phyloP scores from a whole-genome alignment of 2,888 invertebrate species.

The Ectropis crepuscularia region DNA sequence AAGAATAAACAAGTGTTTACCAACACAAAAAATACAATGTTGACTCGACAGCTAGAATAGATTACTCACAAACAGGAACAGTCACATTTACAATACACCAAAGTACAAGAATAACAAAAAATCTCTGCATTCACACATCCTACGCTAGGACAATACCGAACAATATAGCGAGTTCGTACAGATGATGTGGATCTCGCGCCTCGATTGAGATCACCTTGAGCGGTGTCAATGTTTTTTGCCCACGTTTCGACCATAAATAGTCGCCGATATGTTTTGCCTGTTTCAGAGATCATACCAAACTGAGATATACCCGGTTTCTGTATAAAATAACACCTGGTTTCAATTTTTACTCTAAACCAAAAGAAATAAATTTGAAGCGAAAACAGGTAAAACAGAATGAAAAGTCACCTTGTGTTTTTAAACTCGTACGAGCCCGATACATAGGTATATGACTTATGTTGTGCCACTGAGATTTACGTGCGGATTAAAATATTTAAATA shows the following conservation, averaged over 20 bases:
- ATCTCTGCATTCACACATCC: conserved; percentile 34
- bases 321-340: conserved; percentile 8
- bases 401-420: conserved; percentile 17
- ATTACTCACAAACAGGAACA: no score
- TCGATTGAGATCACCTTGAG: conserved; percentile 65
- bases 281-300: conserved; percentile 25
- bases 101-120: not conserved
- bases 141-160: conserved; percentile 50
- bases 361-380: not conserved
- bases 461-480: conserved; percentile 24
- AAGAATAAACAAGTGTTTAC: not conserved
- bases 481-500: conserved; percentile 21
- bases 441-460: conserved; percentile 33
- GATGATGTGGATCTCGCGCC: conserved; percentile 12
- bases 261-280: conserved; percentile 41
- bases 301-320: conserved; percentile 8
- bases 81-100: no score
- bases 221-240: conserved; percentile 70
- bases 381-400: not conserved
- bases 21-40: no score
- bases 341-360: not conserved
- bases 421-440: conserved; percentile 2
- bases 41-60: no score
- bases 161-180: conserved; percentile 37
- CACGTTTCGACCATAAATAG: conserved; percentile 50